Conservation (phyloP, 2,888 invertebrate species). For the Amitus sp. region DNA sequence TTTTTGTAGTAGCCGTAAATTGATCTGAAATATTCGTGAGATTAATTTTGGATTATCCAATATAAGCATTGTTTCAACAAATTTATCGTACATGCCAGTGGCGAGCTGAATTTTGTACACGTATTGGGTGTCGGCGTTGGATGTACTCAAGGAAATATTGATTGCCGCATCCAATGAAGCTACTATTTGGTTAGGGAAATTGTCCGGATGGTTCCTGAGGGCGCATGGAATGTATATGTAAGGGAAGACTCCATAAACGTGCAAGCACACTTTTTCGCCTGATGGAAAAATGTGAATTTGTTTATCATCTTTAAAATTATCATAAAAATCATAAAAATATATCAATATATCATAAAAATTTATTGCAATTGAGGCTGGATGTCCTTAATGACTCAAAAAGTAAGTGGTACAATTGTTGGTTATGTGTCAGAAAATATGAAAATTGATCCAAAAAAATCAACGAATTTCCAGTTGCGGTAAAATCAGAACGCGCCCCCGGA, state of each 20-base stretch:
- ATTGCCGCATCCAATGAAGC: conserved; percentile 86
- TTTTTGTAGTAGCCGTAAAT: conserved; percentile 92
- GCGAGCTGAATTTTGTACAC: conserved; percentile 85
- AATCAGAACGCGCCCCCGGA: conserved; percentile 58
- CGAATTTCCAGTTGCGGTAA: conserved; percentile 57
- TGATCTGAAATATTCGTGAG: conserved; percentile 75
- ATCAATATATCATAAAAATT: too few relatives aligned
- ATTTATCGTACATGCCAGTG: conserved; percentile 86
- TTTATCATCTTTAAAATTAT: too few relatives aligned
- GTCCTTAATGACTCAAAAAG: too few relatives aligned
- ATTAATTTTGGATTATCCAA: background rate
- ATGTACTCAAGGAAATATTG: conserved; percentile 83
- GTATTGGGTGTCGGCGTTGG: too few relatives aligned
- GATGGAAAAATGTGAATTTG: too few relatives aligned
- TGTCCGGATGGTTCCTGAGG: conserved; percentile 68
- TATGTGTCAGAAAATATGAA: too few relatives aligned
- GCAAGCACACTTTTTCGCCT: conserved; percentile 93
- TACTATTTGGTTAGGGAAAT: conserved; percentile 76
- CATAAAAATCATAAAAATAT: too few relatives aligned
- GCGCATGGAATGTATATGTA: conserved; percentile 92
- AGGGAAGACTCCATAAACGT: conserved; percentile 95
- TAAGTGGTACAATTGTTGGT: too few relatives aligned
- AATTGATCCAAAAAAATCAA: too few relatives aligned
- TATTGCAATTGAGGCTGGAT: too few relatives aligned
- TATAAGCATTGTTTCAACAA: too few relatives aligned